Conservation (phyloP, 2,113 vertebrate species). For the Perccottus glenii region DNA sequence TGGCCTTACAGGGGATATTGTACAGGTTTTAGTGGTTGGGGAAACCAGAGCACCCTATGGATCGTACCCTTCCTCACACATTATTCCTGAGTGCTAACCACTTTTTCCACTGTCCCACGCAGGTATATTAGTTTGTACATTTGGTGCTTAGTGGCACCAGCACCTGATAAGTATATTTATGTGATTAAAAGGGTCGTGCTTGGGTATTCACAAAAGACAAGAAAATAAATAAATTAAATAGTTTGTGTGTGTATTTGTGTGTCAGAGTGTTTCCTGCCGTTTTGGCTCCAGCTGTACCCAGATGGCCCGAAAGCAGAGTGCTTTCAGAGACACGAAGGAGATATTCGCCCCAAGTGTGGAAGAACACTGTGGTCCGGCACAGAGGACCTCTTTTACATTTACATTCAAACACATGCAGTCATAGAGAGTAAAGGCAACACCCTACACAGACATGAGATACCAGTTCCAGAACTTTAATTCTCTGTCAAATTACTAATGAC, state of each 20-base stretch:
- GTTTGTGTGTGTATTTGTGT: constrained; percentile 56
- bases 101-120: no score
- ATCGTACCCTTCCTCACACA: no score
- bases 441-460: background rate
- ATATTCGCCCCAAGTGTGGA: constrained; percentile 52
- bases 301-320: constrained; percentile 61
- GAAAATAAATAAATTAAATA: constrained; percentile 15
- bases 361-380: constrained; percentile 37
- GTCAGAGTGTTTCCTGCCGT: constrained; percentile 53
- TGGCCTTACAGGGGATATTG: no score
- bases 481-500: background rate
- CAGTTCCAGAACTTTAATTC: background rate
- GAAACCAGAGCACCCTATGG: no score
- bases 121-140: no score
- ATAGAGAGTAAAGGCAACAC: background rate
- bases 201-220: constrained; percentile 11
- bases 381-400: constrained; percentile 1
- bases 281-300: constrained; percentile 66
- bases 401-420: background rate
- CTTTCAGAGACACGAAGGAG: constrained; percentile 61
- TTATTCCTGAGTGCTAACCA: no score
- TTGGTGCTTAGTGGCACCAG: background rate
- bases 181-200: constrained; percentile 8
- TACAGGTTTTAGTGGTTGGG: no score
- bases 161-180: background rate